Evolutionary conservation across 2,113 vertebrate genomes (phyloP).

Genomic region (Passer domesticus): DNA sequence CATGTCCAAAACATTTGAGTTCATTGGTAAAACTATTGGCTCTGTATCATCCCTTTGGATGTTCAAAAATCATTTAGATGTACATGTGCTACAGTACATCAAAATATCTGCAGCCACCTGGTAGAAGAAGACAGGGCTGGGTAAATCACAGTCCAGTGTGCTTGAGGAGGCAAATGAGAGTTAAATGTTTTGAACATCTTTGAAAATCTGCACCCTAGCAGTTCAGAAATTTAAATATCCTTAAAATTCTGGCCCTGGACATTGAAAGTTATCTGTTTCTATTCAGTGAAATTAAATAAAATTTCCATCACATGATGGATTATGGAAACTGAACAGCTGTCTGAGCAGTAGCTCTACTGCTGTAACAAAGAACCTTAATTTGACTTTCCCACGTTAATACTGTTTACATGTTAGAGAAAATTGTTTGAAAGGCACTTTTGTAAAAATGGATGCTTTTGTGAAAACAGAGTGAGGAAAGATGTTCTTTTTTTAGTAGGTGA

Average conservation of each 20-base stretch:
- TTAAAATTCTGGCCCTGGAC: not conserved
- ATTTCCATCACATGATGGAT: not conserved
- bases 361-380: not conserved
- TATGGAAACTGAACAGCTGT: not conserved
- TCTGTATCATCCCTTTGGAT: not conserved
- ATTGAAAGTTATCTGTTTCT: not conserved
- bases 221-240: not conserved
- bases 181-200: not conserved
- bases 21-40: not conserved
- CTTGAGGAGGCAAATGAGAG: not conserved
- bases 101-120: not conserved
- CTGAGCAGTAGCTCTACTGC: not conserved
- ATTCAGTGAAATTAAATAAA: not conserved
- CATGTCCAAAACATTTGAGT: not conserved
- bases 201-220: not conserved
- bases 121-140: not conserved
- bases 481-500: slow-evolving; percentile 22
- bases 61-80: not conserved
- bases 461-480: not conserved
- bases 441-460: not conserved
- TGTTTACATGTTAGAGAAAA: not conserved
- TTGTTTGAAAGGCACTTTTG: not conserved
- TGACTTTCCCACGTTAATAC: not conserved
- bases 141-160: not conserved
- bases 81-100: not conserved